Evolutionary conservation across 1,140 invertebrate genomes (phyloP).

Genomic region (Plutomurus gul): DNA sequence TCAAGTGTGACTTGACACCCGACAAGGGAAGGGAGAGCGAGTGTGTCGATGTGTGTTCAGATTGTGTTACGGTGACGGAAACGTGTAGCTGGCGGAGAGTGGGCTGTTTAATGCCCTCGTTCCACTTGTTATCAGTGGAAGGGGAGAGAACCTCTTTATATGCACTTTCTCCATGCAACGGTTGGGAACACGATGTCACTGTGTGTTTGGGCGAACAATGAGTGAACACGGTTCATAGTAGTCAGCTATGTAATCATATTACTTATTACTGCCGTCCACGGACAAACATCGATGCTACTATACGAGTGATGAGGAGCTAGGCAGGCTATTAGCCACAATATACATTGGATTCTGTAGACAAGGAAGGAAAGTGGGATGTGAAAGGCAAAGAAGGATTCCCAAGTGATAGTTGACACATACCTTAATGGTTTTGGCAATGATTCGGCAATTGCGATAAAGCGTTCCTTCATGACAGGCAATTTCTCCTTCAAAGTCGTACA

Average conservation of each 20-base stretch:
- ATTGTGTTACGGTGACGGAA: not conserved
- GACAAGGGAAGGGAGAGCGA: too few species aligned
- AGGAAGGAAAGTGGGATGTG: slow-evolving; percentile 2
- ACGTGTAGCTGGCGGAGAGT: not conserved
- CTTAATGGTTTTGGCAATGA: slow-evolving; percentile 54
- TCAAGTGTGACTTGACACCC: too few species aligned
- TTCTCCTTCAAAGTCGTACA: slow-evolving; percentile 54
- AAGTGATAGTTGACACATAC: slow-evolving; percentile 32
- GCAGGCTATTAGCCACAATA: not conserved
- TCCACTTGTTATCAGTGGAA: not conserved
- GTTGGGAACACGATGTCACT: too few species aligned
- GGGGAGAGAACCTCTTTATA: not conserved
- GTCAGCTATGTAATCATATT: too few species aligned
- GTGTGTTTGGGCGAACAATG: too few species aligned
- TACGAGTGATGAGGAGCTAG: not conserved
- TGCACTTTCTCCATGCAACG: not conserved
- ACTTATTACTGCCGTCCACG: too few species aligned
- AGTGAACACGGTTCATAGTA: too few species aligned
- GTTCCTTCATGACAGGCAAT: slow-evolving; percentile 52
- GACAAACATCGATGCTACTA: too few species aligned
- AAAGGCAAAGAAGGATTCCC: not conserved
- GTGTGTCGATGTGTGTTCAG: too few species aligned
- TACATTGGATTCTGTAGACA: not conserved
- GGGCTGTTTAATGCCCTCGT: not conserved
- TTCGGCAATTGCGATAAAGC: slow-evolving; percentile 52